Percentiles rank a stretch among this genome's conserved stretches.
These are phyloP conservation scores for Temnothorax unifasciatus DNA, from an alignment of 2,888 invertebrate species.

Conservation along the genomic window DNA sequence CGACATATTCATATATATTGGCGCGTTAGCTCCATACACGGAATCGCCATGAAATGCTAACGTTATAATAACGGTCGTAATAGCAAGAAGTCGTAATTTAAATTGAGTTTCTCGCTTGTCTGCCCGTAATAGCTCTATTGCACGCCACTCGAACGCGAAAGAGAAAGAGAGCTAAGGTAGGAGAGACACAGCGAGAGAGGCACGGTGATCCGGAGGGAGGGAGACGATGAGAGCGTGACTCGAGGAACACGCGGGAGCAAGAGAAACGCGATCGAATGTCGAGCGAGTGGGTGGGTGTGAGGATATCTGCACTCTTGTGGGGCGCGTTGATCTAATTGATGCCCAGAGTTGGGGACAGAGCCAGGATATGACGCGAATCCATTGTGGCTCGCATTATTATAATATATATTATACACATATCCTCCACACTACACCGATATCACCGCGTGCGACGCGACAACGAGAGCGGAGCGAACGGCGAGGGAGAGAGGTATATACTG, in stretches of 20 bases:
- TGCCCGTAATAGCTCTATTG: conserved; percentile 80
- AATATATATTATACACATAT: conserved; percentile 78
- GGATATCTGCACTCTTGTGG: conserved; percentile 77
- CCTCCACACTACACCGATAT: conserved; percentile 65
- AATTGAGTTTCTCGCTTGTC: conserved; percentile 82
- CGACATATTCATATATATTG: conserved; percentile 6
- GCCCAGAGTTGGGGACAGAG: conserved; percentile 77
- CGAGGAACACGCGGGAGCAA: conserved; percentile 43
- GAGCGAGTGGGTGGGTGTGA: conserved; percentile 78
- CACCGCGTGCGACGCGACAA: conserved; percentile 60
- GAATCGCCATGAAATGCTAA: conserved; percentile 77
- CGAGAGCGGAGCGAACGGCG: conserved; percentile 61
- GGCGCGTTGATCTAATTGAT: conserved; percentile 85
- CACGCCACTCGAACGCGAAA: conserved; percentile 78
- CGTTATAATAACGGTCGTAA: conserved; percentile 79
- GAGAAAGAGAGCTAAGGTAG: conserved; percentile 39
- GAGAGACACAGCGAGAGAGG: conserved; percentile 20
- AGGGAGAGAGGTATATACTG: conserved; percentile 60
- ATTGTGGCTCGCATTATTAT: conserved; percentile 85
- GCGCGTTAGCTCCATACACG: conserved; percentile 45
- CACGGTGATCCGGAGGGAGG: conserved; percentile 17
- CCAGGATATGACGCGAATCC: conserved; percentile 85
- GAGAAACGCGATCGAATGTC: conserved; percentile 56
- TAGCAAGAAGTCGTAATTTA: conserved; percentile 80
- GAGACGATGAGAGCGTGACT: conserved; percentile 46